A percentile compares a stretch with the other conserved stretches of the same genome.
Evolutionary conservation across 2,113 vertebrate species (phyloP).

Genomic region (Cardinalis cardinalis): DNA sequence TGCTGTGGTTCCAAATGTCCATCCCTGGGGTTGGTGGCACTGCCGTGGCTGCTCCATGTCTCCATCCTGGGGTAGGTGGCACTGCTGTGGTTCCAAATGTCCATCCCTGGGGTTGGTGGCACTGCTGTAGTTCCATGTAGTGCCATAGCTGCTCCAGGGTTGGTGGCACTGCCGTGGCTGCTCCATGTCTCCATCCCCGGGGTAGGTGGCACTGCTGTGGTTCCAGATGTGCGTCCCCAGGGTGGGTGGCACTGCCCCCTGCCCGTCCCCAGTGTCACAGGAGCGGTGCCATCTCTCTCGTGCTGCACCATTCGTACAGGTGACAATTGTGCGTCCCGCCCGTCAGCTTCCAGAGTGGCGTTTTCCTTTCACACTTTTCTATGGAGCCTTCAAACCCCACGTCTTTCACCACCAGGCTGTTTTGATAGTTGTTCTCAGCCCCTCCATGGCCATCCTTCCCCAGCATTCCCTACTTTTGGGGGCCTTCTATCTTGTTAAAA

Average conservation of each 20-base stretch:
- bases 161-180: neutral
- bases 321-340: conserved; percentile 41
- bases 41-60: fast-evolving
- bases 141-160: no score
- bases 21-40: neutral
- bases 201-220: neutral
- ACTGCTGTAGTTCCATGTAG: fast-evolving
- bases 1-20: neutral
- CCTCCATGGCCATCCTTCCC: conserved; percentile 75
- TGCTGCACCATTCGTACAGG: conserved; percentile 24
- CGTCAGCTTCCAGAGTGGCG: conserved; percentile 49
- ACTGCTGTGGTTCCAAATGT: fast-evolving
- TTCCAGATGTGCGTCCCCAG: fast-evolving
- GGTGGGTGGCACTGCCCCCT: neutral
- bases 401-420: conserved; percentile 66
- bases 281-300: conserved; percentile 1
- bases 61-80: neutral
- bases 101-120: fast-evolving
- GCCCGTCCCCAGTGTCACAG: neutral
- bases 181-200: neutral
- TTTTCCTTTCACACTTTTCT: conserved; percentile 66
- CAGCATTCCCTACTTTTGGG: conserved; percentile 80
- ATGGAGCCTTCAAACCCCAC: conserved; percentile 67
- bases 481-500: conserved; percentile 85
- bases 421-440: conserved; percentile 69